Base-by-base conservation (phyloP, 1,140 invertebrate species). In the Whitmania pigra region DNA sequence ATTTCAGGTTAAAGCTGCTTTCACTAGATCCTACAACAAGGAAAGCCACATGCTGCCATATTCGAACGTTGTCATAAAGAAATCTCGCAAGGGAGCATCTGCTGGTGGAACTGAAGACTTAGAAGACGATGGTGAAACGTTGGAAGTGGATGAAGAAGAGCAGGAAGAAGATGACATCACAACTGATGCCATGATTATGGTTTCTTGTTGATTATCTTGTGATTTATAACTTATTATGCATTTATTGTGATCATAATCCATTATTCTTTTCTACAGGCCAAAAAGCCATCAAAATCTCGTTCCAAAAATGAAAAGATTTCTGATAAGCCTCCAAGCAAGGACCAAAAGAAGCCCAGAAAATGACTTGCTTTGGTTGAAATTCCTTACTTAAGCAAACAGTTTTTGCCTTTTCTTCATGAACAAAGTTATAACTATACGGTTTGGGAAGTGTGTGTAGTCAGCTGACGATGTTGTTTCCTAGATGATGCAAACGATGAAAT, bases 1-100 rank as follows among this genome's bases (percentile, higher is more conserved):
- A 20, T 71, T 76, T 11, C 75, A 91, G 88, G 87, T 89, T 0
- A 98, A 97, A 85, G 87, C 92, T 22, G 91, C 94, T 0, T 89
- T 98, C 79, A 98, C 95, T 0, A 86, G 91, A 60, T 84, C 88
- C 0, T 94, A 94, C 79, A 97, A 97, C 79, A 97, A 96, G 80
- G 88, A 88, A 74, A 84, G 86, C 0, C 82, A 86, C 36, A 81
- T 88, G 66, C 85, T 88, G 70, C 89, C 90, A 2, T 93, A 92
- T 78, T 83, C 86, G 7, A 85, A 85, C 53, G 81, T 82, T 7
- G 82, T 76, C 80, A 49, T 80, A 84, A 73, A 87, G 76, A 88
- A 86, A 75, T 78, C 75, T 17, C 53, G 76, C 49, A 78, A 76
- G 55, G 83, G 84, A 74, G 80, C 79, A 1, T 80, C 77, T 0